A percentile compares a stretch with the other conserved stretches of the same genome.
phyloP scores from a whole-genome alignment of 2,113 vertebrate species.

The Corythornis cristatus region DNA sequence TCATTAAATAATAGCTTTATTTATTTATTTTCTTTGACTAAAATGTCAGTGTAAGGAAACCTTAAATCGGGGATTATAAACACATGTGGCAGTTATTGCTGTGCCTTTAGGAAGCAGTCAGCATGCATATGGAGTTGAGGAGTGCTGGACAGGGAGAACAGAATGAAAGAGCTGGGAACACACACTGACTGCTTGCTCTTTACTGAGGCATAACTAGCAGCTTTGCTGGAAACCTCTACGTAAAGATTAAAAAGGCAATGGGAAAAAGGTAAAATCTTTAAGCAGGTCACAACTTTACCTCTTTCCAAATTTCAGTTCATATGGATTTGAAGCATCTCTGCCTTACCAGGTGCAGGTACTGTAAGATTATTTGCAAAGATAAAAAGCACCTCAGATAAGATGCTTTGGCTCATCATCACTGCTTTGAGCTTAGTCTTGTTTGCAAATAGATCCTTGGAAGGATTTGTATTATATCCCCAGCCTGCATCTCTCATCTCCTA shows the following conservation, averaged over 20 bases:
- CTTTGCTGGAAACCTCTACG: background rate
- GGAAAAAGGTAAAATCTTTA: background rate
- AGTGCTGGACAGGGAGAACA: background rate
- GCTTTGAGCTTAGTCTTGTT: background rate
- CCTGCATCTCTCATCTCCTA: background rate
- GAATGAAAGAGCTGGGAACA: background rate
- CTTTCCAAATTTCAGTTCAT: background rate
- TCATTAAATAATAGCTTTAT: conserved; percentile 38
- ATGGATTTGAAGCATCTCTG: background rate
- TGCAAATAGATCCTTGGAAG: background rate
- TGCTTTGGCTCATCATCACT: background rate
- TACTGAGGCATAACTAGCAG: background rate
- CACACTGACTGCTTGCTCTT: background rate
- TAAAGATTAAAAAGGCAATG: background rate
- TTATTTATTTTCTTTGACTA: conserved; percentile 25
- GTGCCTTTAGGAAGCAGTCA: background rate
- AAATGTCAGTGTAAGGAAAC: conserved; percentile 20
- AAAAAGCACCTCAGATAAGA: background rate
- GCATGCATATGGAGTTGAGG: background rate
- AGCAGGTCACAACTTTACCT: background rate
- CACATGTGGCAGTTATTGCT: background rate
- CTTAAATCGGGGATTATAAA: conserved; percentile 20
- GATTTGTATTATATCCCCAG: background rate
- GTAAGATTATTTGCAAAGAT: background rate
- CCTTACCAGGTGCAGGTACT: background rate